Conservation (phyloP, 1,140 invertebrate species). For the Anagrus nilaparvatae region DNA sequence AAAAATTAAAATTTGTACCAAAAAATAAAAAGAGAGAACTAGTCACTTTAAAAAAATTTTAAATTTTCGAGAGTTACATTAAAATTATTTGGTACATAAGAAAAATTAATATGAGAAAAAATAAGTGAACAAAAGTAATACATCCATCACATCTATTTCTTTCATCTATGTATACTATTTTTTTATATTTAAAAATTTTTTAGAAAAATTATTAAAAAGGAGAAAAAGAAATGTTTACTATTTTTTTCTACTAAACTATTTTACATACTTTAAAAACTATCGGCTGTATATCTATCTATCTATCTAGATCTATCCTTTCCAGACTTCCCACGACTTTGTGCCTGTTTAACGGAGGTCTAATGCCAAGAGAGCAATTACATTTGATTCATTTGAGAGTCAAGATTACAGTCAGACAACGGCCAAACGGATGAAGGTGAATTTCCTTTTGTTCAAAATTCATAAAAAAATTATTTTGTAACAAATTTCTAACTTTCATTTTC, state of each 20-base stretch:
- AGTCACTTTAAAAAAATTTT: constrained; percentile 22
- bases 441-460: too few relatives aligned
- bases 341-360: constrained; percentile 37
- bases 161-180: too few relatives aligned
- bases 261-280: constrained; percentile 26
- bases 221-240: too few relatives aligned
- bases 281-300: constrained; percentile 44
- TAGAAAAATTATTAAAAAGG: too few relatives aligned
- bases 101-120: too few relatives aligned
- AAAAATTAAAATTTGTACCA: too few relatives aligned
- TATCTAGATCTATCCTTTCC: constrained; percentile 44
- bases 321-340: constrained; percentile 38
- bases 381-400: constrained; percentile 34
- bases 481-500: neutral
- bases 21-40: constrained; percentile 33
- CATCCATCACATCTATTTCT: too few relatives aligned
- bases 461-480: too few relatives aligned
- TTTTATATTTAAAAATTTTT: too few relatives aligned
- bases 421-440: constrained; percentile 35
- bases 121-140: too few relatives aligned
- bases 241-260: neutral
- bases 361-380: constrained; percentile 38
- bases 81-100: too few relatives aligned
- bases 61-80: too few relatives aligned
- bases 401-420: constrained; percentile 29